Base-by-base conservation (phyloP, 2,797 vertebrate genomes). In the Sternotherus odoratus region DNA sequence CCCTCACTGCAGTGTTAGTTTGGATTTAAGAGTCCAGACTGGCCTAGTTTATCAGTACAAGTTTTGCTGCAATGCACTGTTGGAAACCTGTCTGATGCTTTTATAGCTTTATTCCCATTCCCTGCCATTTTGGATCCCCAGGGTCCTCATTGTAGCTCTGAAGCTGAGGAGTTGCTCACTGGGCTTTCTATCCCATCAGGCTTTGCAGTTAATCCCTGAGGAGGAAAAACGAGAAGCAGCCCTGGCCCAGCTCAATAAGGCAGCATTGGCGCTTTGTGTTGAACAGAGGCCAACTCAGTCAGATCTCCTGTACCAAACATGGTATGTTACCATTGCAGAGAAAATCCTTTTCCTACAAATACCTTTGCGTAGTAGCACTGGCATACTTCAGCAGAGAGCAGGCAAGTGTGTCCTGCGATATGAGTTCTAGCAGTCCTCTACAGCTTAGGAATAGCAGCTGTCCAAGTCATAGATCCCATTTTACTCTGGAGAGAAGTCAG, bases 231-330 rank as follows among this genome's bases (percentile, higher is more conserved):
- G 57, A 97, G 98, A 99, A 82, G 96, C 83, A 5, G 97, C 95
- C 2, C 97, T 99, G 80, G 77, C 91, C 51, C 96, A 89, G 75
- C 98, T 99, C 94, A 99, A 98, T 93, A 93, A 92, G 78, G 97
- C 98, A 24, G 88, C 97, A 2, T 91, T 98, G 95, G 97, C 98
- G 80, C 98, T 99, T 30, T 97, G 95, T 77, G 95, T 95, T 39
- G 93, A 96, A 4, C 90, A 89, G 63, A 88, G 60, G 57, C 98
- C 97, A 8, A 39, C 95, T 36, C 96, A 95, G 69, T 85, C 94
- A 4, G 92, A 98, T 85, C 95, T 98, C 51, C 82, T 96, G 39
- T 94, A 98, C 90, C 91, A 96, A 50, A 92, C 97, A 66, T 98
- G 99, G 99, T 99, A 96, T 94, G 98, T 92, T 82, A 66, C 66